phyloP scores from a whole-genome alignment of 2,113 vertebrate species.

The Rhegmatorhina hoffmannsi region DNA sequence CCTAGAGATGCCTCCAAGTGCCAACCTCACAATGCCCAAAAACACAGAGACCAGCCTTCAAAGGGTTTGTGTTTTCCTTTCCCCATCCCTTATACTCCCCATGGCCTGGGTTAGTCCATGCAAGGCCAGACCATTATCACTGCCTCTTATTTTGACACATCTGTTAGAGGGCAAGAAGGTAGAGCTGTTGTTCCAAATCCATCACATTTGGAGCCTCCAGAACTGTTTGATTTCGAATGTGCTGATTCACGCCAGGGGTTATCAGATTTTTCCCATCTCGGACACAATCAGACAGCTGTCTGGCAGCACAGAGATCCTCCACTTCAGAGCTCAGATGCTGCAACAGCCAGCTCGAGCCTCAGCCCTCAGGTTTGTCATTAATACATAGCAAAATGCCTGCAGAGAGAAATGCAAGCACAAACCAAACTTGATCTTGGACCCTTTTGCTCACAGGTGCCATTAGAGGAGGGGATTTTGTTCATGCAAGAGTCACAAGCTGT shows the following conservation, averaged over 20 bases:
- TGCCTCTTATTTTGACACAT: neutral
- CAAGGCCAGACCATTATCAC: neutral
- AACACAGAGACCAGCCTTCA: neutral
- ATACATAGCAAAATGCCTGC: neutral
- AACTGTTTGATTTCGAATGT: neutral
- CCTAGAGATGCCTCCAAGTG: neutral
- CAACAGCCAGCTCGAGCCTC: neutral
- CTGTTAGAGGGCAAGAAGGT: neutral
- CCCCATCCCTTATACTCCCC: neutral
- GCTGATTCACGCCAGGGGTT: neutral
- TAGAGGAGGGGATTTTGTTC: neutral
- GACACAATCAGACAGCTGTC: neutral
- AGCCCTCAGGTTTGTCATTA: neutral
- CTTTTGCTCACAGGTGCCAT: neutral
- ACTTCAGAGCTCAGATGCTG: neutral
- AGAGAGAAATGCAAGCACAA: neutral
- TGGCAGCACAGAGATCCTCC: constrained; percentile 29
- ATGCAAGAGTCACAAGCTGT: neutral
- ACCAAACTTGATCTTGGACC: neutral
- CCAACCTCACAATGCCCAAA: neutral
- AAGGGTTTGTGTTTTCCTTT: neutral
- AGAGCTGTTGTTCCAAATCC: neutral
- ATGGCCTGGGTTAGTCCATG: neutral
- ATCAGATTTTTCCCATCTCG: neutral
- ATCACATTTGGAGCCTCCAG: neutral